Conservation (phyloP, 92 coral and sea anemone genomes). For the Epizoanthus stellaris region DNA sequence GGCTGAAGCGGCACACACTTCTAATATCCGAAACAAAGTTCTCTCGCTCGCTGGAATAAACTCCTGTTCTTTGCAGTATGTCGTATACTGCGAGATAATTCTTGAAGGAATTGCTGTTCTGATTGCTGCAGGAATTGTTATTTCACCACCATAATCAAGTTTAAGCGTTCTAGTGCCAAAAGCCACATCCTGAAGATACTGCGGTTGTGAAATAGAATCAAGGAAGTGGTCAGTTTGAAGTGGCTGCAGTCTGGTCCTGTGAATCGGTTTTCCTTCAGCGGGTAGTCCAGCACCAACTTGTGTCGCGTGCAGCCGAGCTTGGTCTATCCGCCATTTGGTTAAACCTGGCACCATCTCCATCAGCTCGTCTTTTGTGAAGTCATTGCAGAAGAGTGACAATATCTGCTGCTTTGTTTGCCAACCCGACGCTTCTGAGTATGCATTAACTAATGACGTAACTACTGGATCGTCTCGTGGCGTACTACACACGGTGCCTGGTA, state of each 20-base stretch:
- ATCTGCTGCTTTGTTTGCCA: constrained; percentile 41
- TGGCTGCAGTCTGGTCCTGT: constrained; percentile 19
- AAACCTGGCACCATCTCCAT: constrained; percentile 47
- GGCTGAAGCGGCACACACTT: constrained; percentile 40
- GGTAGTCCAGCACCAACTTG: constrained; percentile 34
- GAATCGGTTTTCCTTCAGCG: not conserved
- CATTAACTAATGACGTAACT: not conserved
- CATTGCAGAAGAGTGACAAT: constrained; percentile 36
- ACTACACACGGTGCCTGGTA: not conserved
- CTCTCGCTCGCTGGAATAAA: constrained; percentile 32
- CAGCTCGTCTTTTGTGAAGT: constrained; percentile 39
- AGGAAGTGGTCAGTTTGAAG: constrained; percentile 35
- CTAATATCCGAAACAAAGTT: constrained; percentile 33
- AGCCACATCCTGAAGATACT: constrained; percentile 14
- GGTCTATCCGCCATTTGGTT: constrained; percentile 54
- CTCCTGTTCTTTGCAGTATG: no score
- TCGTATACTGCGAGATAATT: no score
- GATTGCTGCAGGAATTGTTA: constrained; percentile 28
- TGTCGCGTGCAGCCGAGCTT: constrained; percentile 41
- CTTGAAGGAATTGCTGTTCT: no score
- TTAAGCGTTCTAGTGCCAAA: constrained; percentile 7
- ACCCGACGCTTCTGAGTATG: constrained; percentile 23
- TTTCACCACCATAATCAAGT: constrained; percentile 15
- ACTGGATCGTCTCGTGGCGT: not conserved
- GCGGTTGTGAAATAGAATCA: constrained; percentile 23